Evolutionary conservation across 2,113 vertebrate species (phyloP).

Genomic region (Datnioides undecimradiatus): DNA sequence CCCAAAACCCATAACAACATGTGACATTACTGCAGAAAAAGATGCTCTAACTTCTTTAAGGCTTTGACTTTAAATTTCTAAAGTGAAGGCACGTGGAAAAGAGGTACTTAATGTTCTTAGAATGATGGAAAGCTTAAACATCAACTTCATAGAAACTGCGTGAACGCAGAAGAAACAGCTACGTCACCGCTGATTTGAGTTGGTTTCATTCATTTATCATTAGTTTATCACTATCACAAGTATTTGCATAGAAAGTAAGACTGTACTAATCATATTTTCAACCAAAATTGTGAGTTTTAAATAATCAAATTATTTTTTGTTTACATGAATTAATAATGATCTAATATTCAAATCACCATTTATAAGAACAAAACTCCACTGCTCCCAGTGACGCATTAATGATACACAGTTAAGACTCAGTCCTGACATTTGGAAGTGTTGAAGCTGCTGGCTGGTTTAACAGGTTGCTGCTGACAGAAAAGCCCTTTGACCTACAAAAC

Average conservation of each 20-base stretch:
- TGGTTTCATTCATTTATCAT: too few relatives aligned
- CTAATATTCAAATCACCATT: background rate
- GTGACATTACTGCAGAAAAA: background rate
- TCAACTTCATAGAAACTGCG: background rate
- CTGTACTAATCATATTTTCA: too few relatives aligned
- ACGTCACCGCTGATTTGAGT: too few relatives aligned
- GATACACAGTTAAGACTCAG: background rate
- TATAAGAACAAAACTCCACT: background rate
- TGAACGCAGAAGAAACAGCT: background rate
- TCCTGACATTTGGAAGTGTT: conserved; percentile 43
- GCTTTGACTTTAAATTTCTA: background rate
- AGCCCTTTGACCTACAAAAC: conserved; percentile 73
- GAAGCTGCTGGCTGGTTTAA: conserved; percentile 59
- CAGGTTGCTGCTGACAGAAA: conserved; percentile 68
- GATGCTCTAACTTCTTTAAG: background rate
- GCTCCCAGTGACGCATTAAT: background rate
- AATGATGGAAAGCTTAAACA: background rate
- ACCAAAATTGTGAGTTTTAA: background rate
- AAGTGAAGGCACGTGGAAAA: background rate
- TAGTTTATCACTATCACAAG: too few relatives aligned
- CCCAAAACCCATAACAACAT: too few relatives aligned
- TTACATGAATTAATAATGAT: fast-evolving
- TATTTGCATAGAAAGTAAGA: background rate
- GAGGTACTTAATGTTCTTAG: background rate
- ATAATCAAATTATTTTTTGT: background rate